Percentiles rank a stretch among this genome's conserved stretches.
Evolutionary conservation across 2,888 invertebrate genomes (phyloP).

Genomic region (Epistrophe eligans): DNA sequence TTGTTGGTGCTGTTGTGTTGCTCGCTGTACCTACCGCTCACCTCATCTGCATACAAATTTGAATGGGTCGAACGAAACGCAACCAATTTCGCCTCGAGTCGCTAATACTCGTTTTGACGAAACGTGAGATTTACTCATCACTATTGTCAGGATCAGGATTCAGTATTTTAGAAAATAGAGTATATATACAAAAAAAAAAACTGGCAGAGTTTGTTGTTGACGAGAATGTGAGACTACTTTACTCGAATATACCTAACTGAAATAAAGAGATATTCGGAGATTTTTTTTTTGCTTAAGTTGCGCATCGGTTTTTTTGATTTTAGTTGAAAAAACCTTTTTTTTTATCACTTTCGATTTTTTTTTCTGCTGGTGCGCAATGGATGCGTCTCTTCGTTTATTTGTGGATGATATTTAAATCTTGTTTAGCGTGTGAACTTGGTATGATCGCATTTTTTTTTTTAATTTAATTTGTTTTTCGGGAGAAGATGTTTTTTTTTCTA

Average conservation of each 20-base stretch:
- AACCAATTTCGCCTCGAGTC: conserved; percentile 73
- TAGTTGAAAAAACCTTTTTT: conserved; percentile 59
- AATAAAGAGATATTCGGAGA: conserved; percentile 8
- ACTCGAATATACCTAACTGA: conserved; percentile 13
- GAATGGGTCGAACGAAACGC: conserved; percentile 65
- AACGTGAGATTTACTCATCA: conserved; percentile 75
- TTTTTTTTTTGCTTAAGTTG: conserved; percentile 42
- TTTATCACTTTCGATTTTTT: conserved; percentile 73
- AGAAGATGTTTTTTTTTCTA: conserved; percentile 35
- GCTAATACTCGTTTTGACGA: conserved; percentile 76
- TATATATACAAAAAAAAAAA: neutral
- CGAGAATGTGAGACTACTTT: conserved; percentile 22
- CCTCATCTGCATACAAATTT: conserved; percentile 74
- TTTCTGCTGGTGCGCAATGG: conserved; percentile 27
- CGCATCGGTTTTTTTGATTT: conserved; percentile 48
- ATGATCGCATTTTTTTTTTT: conserved; percentile 47
- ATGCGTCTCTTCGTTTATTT: conserved; percentile 37
- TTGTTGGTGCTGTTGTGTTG: conserved; percentile 23
- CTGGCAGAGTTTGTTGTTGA: conserved; percentile 34
- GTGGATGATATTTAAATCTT: conserved; percentile 55
- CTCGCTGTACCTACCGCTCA: conserved; percentile 10
- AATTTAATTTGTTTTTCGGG: conserved; percentile 44
- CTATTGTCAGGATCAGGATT: conserved; percentile 65
- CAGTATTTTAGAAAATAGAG: conserved; percentile 3
- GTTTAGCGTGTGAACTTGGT: conserved; percentile 66